These are phyloP conservation scores for Acronicta aceris DNA, from an alignment of 2,888 invertebrate genomes.

Conservation along the genomic window DNA sequence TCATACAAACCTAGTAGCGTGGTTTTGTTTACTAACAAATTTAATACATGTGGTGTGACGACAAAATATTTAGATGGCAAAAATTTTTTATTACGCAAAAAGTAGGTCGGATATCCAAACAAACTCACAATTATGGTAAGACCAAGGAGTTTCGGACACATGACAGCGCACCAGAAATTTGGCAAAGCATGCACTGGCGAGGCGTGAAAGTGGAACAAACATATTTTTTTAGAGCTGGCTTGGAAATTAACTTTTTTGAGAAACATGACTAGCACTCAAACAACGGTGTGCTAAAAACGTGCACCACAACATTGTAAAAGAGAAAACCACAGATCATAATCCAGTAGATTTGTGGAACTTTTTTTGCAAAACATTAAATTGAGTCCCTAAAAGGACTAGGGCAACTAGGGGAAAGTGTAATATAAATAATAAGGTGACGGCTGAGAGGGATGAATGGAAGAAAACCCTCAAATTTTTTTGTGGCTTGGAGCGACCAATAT, in stretches of 20 bases:
- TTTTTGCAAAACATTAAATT: no score
- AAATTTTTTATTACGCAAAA: conserved; percentile 8
- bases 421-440: no score
- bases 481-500: no score
- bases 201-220: conserved; percentile 37
- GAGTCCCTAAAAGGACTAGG: no score
- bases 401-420: no score
- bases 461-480: no score
- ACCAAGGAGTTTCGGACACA: not conserved
- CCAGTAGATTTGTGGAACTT: no score
- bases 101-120: conserved; percentile 16
- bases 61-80: conserved; percentile 18
- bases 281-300: not conserved
- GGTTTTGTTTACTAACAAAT: conserved; percentile 67
- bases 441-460: no score
- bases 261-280: conserved; percentile 29
- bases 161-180: conserved; percentile 23
- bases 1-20: conserved; percentile 47
- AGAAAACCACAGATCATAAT: no score
- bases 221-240: conserved; percentile 13
- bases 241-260: conserved; percentile 28
- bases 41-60: conserved; percentile 16
- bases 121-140: conserved; percentile 13
- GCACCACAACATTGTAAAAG: conserved; percentile 74
- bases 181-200: conserved; percentile 12